phyloP scores from a whole-genome alignment of 2,113 vertebrate species.

The zebrafish (Danio rerio) region GRCz12tu NC_133177.1:10900501-10901000 shows the following conservation, averaged over 20 bases:
- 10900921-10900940: no score
- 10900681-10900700: conserved; percentile 37
- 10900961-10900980: no score
- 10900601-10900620: conserved; percentile 33
- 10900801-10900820: not conserved
- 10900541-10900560: conserved; percentile 66
- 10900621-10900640: not conserved
- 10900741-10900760: conserved; percentile 83
- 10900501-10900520: conserved; percentile 67
- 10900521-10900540: conserved; percentile 55
- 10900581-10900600: conserved; percentile 47
- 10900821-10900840: not conserved
- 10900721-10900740: conserved; percentile 74
- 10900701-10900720: conserved; percentile 52
- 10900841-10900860: no score
- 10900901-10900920: no score
- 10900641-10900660: conserved; percentile 30
- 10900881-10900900: no score
- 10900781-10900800: not conserved
- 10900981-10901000: no score
- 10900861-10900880: no score
- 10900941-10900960: no score
- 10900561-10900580: conserved; percentile 69
- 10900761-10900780: conserved; percentile 87
- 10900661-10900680: conserved; percentile 47